Conservation (phyloP, 2,113 vertebrate species). For the Dasyurus viverrinus region DNA sequence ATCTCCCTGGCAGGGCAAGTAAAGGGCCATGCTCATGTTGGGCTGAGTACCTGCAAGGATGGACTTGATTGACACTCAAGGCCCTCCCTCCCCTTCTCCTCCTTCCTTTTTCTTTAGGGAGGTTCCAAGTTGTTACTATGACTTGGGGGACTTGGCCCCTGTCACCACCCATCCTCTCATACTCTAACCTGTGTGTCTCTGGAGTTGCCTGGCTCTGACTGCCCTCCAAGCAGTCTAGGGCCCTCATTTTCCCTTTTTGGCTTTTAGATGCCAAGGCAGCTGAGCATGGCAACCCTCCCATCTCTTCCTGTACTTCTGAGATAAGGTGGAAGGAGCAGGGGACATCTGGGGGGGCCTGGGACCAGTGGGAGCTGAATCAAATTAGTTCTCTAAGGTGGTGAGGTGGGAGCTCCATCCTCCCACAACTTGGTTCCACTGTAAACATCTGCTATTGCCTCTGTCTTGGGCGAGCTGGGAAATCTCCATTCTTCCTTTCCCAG, state of each 20-base stretch:
- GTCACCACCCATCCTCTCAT: not conserved
- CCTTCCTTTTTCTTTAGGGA: not conserved
- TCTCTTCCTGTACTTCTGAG: not conserved
- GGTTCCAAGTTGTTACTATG: conserved; percentile 10
- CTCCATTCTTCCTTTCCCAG: too few species aligned
- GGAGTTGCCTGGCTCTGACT: not conserved
- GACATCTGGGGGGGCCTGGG: not conserved
- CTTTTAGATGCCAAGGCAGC: not conserved
- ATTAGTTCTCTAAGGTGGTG: conserved; percentile 23
- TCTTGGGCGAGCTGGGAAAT: not conserved
- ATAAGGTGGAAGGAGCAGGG: conserved; percentile 15
- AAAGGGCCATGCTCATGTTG: not conserved
- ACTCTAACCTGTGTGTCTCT: not conserved
- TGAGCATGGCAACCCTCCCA: not conserved
- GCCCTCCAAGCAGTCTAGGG: not conserved
- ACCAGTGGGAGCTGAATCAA: not conserved
- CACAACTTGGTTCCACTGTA: not conserved
- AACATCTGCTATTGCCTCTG: not conserved
- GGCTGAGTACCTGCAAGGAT: conserved; percentile 4
- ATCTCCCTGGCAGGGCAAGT: conserved; percentile 18
- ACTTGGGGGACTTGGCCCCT: not conserved
- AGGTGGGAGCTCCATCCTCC: not conserved
- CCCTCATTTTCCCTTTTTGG: not conserved
- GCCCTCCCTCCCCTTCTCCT: not conserved
- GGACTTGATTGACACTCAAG: not conserved